These are phyloP conservation scores for Crenichthys baileyi DNA, from an alignment of 2,797 vertebrate genomes.

Conservation along the genomic window DNA sequence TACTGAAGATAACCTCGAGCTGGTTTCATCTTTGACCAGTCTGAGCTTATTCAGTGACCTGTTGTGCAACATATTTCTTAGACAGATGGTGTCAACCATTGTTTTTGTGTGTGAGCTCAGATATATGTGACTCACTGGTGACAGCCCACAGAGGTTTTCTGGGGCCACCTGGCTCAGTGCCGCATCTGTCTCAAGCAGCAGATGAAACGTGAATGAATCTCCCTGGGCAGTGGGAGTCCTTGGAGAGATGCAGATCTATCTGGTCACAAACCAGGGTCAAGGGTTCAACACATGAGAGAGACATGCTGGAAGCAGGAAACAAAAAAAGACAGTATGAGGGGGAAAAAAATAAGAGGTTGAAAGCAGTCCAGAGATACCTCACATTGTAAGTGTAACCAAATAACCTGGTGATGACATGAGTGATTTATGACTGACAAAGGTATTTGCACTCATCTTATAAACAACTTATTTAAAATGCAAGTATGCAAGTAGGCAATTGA, in stretches of 20 bases:
- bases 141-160: conserved; percentile 43
- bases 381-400: neutral
- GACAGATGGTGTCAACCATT: conserved; percentile 45
- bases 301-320: neutral
- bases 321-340: neutral
- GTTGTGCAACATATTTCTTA: conserved; percentile 37
- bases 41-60: conserved; percentile 8
- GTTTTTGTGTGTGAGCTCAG: conserved; percentile 28
- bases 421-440: neutral
- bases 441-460: neutral
- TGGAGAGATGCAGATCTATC: neutral
- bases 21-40: conserved; percentile 23
- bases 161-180: conserved; percentile 43
- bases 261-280: neutral
- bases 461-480: neutral
- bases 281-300: neutral
- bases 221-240: conserved; percentile 6
- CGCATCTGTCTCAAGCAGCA: conserved; percentile 40
- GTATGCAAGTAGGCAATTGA: neutral
- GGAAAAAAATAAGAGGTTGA: neutral
- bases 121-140: conserved; percentile 48
- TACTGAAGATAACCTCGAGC: neutral
- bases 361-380: neutral
- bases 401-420: neutral
- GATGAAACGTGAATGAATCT: conserved; percentile 49